Percentiles rank a stretch among this genome's conserved stretches.
These are phyloP conservation scores for Crematogaster levior DNA, from an alignment of 2,888 invertebrate genomes.

Conservation along the genomic window DNA sequence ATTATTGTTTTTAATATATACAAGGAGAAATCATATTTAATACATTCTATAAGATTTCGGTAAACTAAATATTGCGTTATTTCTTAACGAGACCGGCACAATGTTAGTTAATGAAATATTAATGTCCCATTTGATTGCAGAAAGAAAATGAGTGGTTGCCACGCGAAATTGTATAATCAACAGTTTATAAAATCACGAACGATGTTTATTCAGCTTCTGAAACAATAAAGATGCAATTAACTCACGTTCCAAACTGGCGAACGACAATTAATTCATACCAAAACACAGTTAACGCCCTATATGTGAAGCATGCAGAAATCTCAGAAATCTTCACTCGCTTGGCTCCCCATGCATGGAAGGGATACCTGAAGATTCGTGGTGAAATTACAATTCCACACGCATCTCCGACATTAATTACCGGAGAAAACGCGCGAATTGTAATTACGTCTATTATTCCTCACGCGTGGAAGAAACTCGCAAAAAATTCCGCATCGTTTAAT, in stretches of 20 bases:
- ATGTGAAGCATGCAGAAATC: slow-evolving; percentile 83
- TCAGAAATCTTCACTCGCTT: slow-evolving; percentile 81
- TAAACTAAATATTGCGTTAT: background rate
- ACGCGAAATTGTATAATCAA: slow-evolving; percentile 5
- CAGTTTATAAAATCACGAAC: background rate
- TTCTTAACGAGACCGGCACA: background rate
- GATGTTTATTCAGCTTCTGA: background rate
- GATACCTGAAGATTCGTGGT: slow-evolving; percentile 68
- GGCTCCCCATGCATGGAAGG: slow-evolving; percentile 79
- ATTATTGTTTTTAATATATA: background rate
- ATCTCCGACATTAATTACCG: slow-evolving; percentile 75
- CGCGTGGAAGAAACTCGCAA: slow-evolving; percentile 48
- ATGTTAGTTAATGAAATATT: background rate
- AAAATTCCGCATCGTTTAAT: slow-evolving; percentile 28
- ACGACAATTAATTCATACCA: slow-evolving; percentile 75
- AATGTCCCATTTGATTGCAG: background rate
- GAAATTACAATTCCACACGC: slow-evolving; percentile 77
- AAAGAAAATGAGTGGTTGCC: background rate
- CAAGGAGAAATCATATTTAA: background rate
- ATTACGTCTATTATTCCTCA: slow-evolving; percentile 66
- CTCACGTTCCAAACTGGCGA: slow-evolving; percentile 46
- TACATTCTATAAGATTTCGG: background rate
- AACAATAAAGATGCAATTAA: slow-evolving; percentile 70
- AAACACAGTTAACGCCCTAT: slow-evolving; percentile 83
- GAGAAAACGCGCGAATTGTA: slow-evolving; percentile 75